Conservation (phyloP, 2,113 vertebrate species). For the Aviceda subcristata region DNA sequence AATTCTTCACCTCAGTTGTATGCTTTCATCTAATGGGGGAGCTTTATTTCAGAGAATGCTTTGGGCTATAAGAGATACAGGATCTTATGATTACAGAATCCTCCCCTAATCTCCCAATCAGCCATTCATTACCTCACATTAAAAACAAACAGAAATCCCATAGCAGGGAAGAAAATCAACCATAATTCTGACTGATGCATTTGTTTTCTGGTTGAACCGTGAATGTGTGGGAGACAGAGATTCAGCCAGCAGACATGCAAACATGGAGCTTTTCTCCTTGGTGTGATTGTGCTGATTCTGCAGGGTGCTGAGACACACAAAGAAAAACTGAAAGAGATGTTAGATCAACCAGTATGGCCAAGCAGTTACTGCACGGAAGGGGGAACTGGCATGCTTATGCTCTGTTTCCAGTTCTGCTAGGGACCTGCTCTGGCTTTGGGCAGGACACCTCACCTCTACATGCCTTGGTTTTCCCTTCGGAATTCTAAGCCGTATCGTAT, state of each 20-base stretch:
- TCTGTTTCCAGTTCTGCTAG: neutral
- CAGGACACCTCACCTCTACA: neutral
- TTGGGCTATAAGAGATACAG: neutral
- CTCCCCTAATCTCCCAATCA: slow-evolving; percentile 38
- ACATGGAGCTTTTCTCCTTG: neutral
- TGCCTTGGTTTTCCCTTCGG: neutral
- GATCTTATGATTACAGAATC: neutral
- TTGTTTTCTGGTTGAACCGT: neutral
- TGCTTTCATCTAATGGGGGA: neutral
- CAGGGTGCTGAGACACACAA: neutral
- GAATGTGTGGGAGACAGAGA: neutral
- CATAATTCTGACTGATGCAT: neutral
- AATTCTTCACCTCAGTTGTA: neutral
- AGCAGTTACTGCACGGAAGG: neutral
- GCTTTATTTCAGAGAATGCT: neutral
- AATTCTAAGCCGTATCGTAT: neutral
- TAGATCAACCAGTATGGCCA: neutral
- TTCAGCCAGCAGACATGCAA: slow-evolving; percentile 9
- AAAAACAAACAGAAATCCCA: slow-evolving; percentile 46
- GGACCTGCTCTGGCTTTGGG: neutral
- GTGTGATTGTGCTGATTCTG: neutral
- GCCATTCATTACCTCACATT: neutral
- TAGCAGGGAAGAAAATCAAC: neutral
- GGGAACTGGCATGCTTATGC: neutral
- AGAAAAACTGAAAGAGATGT: neutral